A percentile compares a stretch with the other conserved stretches of the same genome.
phyloP scores from a whole-genome alignment of 2,888 invertebrate genomes.

The Andrena chrysosceles region DNA sequence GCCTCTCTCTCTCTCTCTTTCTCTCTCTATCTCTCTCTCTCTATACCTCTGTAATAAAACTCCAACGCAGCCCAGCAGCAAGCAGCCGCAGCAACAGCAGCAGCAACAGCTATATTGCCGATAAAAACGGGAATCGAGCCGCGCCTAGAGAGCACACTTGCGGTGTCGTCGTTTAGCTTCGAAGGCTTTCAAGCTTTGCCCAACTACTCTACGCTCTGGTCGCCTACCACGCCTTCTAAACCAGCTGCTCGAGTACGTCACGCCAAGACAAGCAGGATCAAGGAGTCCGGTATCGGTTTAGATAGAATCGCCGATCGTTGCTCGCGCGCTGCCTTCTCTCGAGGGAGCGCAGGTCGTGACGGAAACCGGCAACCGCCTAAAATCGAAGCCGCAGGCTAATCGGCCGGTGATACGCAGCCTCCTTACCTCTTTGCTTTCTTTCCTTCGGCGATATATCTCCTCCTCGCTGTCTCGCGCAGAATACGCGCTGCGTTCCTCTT shows the following conservation, averaged over 20 bases:
- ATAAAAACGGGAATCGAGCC: conserved; percentile 15
- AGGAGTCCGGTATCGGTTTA: conserved; percentile 26
- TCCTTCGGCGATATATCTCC: conserved; percentile 22
- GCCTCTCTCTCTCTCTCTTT: not conserved
- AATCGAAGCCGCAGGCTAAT: conserved; percentile 49
- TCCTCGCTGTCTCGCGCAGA: not conserved
- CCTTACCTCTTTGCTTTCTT: conserved; percentile 47
- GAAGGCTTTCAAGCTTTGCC: conserved; percentile 71
- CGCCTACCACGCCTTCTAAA: conserved; percentile 49
- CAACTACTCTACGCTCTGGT: conserved; percentile 53
- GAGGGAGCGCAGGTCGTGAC: conserved; percentile 14
- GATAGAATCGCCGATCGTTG: conserved; percentile 33
- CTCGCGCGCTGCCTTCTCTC: conserved; percentile 11
- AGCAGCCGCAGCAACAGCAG: conserved; percentile 46
- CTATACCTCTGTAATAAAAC: conserved; percentile 32
- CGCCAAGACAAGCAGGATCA: conserved; percentile 53
- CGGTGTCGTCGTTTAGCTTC: conserved; percentile 69
- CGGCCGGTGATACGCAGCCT: conserved; percentile 44
- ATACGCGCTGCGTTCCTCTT: conserved; percentile 11
- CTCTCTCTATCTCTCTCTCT: not conserved
- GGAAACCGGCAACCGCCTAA: conserved; percentile 48
- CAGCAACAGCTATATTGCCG: conserved; percentile 42
- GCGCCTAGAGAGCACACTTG: conserved; percentile 55
- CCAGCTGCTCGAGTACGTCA: conserved; percentile 43
- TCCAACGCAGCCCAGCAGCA: conserved; percentile 41